Evolutionary conservation across 2,888 invertebrate genomes (phyloP), one percentile per base, ranked within the genome.

Genomic region (Galerucella nymphaeae): DNA sequence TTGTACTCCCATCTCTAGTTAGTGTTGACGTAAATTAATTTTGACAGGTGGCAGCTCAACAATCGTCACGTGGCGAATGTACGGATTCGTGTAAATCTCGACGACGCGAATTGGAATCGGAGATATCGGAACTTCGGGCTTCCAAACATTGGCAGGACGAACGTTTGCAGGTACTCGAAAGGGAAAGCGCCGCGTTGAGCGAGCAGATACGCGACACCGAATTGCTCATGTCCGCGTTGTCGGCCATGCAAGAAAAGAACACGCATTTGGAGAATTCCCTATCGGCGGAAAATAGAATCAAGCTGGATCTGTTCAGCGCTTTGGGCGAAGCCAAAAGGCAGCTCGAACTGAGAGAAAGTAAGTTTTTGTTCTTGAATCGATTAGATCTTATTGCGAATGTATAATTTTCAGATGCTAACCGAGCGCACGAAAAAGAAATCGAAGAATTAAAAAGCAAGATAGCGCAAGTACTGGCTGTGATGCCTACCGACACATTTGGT

Each of bases 251-350:
- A 87, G 97, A 98, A 85, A 96, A 97, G 85, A 96, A 96, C 85
- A 87, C 92, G 82, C 96, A 97, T 85, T 90, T 99, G 82, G 97
- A 99, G 88, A 94, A 94, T 84, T 95, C 96, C 84, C 91, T 99
- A 80, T 96, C 96, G 76, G 96, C 97, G 63, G 99, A 99, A 90
- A 99, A 98, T 80, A 92, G 98, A 82, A 94, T 99, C 87, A 99
- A 99, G 89, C 91, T 98, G 83, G 99, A 99, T 89, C 91, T 99
- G 84, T 97, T 99, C 88, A 96, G 97, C 78, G 98, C 98, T 78
- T 92, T 99, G 67, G 98, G 98, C 50, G 98, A 97, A 86, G 97
- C 96, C 78, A 97, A 97, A 87, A 90, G 97, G 70, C 94, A 95
- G 86, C 89, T 97, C 83, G 94, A 94, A 88, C 93, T 96, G 85